These are phyloP conservation scores for Brachionus calyciflorus DNA, from an alignment of 1,140 invertebrate species.

Conservation along the genomic window DNA sequence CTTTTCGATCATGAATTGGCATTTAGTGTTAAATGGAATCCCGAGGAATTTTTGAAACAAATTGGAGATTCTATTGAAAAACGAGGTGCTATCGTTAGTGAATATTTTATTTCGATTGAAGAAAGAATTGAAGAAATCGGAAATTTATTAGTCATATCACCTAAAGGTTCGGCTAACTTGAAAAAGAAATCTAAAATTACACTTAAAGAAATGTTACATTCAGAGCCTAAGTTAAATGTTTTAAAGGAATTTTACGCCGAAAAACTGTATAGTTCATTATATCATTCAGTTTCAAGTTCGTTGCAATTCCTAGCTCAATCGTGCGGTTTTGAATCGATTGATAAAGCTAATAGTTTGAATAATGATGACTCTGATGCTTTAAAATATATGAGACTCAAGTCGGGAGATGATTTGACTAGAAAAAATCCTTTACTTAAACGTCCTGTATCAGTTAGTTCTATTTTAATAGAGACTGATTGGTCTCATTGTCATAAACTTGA, in stretches of 20 bases:
- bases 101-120: slow-evolving; percentile 54
- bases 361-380: not conserved
- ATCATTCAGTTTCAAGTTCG: not conserved
- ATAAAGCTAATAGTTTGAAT: not conserved
- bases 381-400: slow-evolving; percentile 29
- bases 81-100: slow-evolving; percentile 50
- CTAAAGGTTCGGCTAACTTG: slow-evolving; percentile 4
- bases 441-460: slow-evolving; percentile 32
- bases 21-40: slow-evolving; percentile 56
- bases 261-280: slow-evolving; percentile 54
- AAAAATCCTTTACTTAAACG: not conserved
- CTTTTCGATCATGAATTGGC: slow-evolving; percentile 58
- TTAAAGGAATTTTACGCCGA: slow-evolving; percentile 53
- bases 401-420: slow-evolving; percentile 27
- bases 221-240: not conserved
- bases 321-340: not conserved
- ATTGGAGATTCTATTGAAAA: slow-evolving; percentile 53
- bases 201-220: slow-evolving; percentile 10
- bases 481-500: not conserved
- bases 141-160: slow-evolving; percentile 51
- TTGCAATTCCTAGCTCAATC: slow-evolving; percentile 4
- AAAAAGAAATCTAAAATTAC: slow-evolving; percentile 52
- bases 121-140: slow-evolving; percentile 54
- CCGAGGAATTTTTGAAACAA: slow-evolving; percentile 52
- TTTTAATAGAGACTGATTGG: slow-evolving; percentile 15